Base-by-base conservation (phyloP, 2,113 vertebrate genomes). In the Ahaetulla prasina region DNA sequence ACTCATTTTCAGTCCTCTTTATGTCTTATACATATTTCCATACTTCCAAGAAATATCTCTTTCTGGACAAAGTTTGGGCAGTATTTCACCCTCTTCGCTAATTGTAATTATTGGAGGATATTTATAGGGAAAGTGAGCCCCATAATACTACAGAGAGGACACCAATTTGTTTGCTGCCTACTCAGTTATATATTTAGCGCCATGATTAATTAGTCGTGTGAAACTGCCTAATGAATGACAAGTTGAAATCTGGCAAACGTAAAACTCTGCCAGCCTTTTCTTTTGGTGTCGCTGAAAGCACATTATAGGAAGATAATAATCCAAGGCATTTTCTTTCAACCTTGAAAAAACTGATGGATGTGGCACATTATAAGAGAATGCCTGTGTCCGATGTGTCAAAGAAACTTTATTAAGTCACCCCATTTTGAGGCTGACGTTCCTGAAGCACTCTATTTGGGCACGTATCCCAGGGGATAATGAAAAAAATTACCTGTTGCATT, bases 401-500 rank as follows among this genome's bases (percentile, higher is more conserved):
- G 91, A 93, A 92, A 11, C 30, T 85, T 45, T 20, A 27, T 94
- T 94, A 92, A 92, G 16, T 95, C 92, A 95, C 88, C 43, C 23
- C 92, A 92, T 23, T 93, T 92, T 95, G 94, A 93, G 74, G 90
- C 30, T 94, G 84, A 68, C 10, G 88, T 55, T 95, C 95, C 91
- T 43, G 90, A 50, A 86, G 89, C 1, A 84, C 54, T 92, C 7
- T 11, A 35, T 16, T 95, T 95, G 89, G 96, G 93, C 18, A 87
- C 96, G 68, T 25, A 63, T 53, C 90, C 39, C 53, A 95, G 93
- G 88, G 92, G 50, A 53, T 96, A 93, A 94, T 96, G 93, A n/a
- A 68, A 94, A 96, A 94, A 86, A n/a, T 93, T 96, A 93, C 86
- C 93, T 96, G 94, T 89, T 74, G 18, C 49, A 91, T 96, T 96